Percentiles rank a stretch among this genome's conserved stretches.
Conservation (phyloP, 2,797 vertebrate species). For the Pangasius macronema region DNA sequence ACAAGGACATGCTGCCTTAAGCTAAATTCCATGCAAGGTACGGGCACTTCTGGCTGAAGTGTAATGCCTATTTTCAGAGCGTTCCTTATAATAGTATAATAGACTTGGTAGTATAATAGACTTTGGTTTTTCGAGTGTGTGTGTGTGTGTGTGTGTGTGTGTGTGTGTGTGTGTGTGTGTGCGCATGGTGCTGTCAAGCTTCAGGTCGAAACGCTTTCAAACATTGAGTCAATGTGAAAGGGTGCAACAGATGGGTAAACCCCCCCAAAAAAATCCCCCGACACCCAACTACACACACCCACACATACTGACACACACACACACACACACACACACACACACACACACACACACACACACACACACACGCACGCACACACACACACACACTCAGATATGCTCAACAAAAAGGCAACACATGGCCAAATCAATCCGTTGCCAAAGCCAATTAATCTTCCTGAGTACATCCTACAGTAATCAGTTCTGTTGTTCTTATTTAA, state of each 20-base stretch:
- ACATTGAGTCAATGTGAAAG: slow-evolving; percentile 30
- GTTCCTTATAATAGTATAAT: not conserved
- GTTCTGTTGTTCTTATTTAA: slow-evolving; percentile 45
- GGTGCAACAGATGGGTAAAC: slow-evolving; percentile 42
- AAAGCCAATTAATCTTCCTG: slow-evolving; percentile 64
- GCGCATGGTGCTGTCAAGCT: not conserved
- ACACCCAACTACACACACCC: slow-evolving; percentile 31
- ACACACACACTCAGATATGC: slow-evolving; percentile 20
- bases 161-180: not conserved
- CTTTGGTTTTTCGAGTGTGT: not conserved
- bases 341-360: slow-evolving; percentile 30
- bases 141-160: not conserved
- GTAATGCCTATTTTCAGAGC: not conserved
- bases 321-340: slow-evolving; percentile 32
- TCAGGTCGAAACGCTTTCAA: not conserved
- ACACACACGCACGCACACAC: slow-evolving; percentile 30
- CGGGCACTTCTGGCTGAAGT: not conserved
- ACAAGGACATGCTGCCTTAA: not conserved
- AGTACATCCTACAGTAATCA: slow-evolving; percentile 65
- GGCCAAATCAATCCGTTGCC: slow-evolving; percentile 62
- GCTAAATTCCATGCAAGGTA: not conserved
- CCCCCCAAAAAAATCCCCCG: slow-evolving; percentile 15
- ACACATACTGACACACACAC: slow-evolving; percentile 26
- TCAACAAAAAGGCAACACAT: slow-evolving; percentile 53
- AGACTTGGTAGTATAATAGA: not conserved